Conservation (phyloP, 2,113 vertebrate species). For the Blennius ocellaris region DNA sequence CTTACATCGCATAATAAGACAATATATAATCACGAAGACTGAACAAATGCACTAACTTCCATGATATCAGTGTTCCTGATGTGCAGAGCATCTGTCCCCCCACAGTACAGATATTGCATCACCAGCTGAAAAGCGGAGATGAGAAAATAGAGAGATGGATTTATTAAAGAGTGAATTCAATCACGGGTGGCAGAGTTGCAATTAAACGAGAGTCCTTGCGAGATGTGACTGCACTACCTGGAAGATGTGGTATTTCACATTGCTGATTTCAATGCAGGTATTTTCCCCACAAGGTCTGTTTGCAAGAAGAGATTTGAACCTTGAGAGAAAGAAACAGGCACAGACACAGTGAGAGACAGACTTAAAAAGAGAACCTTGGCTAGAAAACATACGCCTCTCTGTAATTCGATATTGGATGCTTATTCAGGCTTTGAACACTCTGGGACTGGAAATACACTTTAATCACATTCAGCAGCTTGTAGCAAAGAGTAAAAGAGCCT, state of each 20-base stretch:
- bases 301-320: slow-evolving; percentile 95
- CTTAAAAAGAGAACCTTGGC: not conserved
- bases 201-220: not conserved
- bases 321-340: slow-evolving; percentile 42
- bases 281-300: slow-evolving; percentile 93
- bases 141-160: not conserved
- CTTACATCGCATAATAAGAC: not conserved
- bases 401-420: not conserved
- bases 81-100: slow-evolving; percentile 94
- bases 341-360: not conserved
- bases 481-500: not conserved
- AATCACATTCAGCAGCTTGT: not conserved
- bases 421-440: slow-evolving; percentile 2
- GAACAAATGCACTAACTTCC: slow-evolving; percentile 86
- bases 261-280: slow-evolving; percentile 97
- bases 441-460: not conserved
- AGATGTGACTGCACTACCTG: slow-evolving; percentile 84
- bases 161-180: not conserved
- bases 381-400: not conserved
- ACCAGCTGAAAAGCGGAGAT: slow-evolving; percentile 87
- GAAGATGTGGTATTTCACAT: slow-evolving; percentile 98
- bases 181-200: not conserved
- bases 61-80: slow-evolving; percentile 96
- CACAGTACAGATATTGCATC: slow-evolving; percentile 98
- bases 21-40: not conserved